Percentiles rank a stretch among this genome's conserved stretches.
Conservation (phyloP, 2,888 invertebrate genomes). For the Cataglyphis cursor region DNA sequence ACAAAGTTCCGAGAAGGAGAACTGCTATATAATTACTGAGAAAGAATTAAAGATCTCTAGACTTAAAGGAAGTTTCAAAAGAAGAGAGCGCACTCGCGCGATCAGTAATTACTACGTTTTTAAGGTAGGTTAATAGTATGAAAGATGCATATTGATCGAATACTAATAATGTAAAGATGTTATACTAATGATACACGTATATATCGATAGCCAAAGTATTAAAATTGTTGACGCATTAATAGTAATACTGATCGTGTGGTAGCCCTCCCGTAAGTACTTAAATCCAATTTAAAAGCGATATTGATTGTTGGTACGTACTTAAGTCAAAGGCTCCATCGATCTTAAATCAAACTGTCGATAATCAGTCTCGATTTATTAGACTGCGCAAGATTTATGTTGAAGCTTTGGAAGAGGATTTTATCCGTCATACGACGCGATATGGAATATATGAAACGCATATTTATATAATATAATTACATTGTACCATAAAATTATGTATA, state of each 20-base stretch:
- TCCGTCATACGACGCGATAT: constrained; percentile 51
- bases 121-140: constrained; percentile 38
- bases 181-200: constrained; percentile 49
- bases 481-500: constrained; percentile 73
- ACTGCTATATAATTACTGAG: constrained; percentile 27
- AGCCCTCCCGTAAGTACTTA: constrained; percentile 31
- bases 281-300: constrained; percentile 4
- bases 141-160: constrained; percentile 43
- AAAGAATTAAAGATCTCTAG: constrained; percentile 1
- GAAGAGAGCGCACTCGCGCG: constrained; percentile 40
- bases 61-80: constrained; percentile 30
- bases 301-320: constrained; percentile 43
- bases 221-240: constrained; percentile 45
- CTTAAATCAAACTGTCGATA: constrained; percentile 45
- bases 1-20: constrained; percentile 29
- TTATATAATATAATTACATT: constrained; percentile 74
- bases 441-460: constrained; percentile 43
- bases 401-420: background rate
- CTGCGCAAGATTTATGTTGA: constrained; percentile 17
- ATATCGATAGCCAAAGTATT: constrained; percentile 42
- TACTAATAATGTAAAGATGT: constrained; percentile 50
- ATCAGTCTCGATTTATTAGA: constrained; percentile 20
- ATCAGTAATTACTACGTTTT: constrained; percentile 54
- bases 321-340: constrained; percentile 28
- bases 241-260: constrained; percentile 46